Evolutionary conservation across 2,888 invertebrate genomes (phyloP).

Genomic region (Subacronicta megacephala): DNA sequence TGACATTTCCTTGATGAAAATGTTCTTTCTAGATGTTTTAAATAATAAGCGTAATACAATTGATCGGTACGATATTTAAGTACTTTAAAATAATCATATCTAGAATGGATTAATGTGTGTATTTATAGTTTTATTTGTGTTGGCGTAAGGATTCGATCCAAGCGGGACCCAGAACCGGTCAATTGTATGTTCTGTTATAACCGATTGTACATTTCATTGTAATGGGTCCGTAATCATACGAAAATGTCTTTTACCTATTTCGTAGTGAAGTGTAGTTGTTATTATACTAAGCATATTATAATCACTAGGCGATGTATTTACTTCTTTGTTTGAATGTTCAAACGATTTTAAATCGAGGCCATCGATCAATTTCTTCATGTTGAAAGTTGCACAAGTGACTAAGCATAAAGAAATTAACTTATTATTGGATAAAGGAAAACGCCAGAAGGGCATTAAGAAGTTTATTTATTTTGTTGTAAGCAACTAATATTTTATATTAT

Average conservation of each 20-base stretch:
- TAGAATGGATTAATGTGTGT: conserved; percentile 35
- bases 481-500: conserved; percentile 87
- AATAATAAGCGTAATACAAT: conserved; percentile 68
- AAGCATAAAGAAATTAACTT: conserved; percentile 83
- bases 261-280: conserved; percentile 50
- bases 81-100: conserved; percentile 40
- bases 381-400: conserved; percentile 82
- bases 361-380: conserved; percentile 84
- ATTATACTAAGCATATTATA: conserved; percentile 44
- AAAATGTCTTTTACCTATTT: conserved; percentile 49
- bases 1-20: conserved; percentile 61
- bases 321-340: conserved; percentile 55
- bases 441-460: conserved; percentile 84
- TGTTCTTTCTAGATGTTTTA: conserved; percentile 69
- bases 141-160: conserved; percentile 45
- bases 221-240: conserved; percentile 75
- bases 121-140: conserved; percentile 31
- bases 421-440: conserved; percentile 75
- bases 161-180: conserved; percentile 66
- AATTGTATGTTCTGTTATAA: conserved; percentile 69
- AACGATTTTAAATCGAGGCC: conserved; percentile 88
- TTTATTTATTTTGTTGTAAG: conserved; percentile 88
- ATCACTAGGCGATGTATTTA: conserved; percentile 46
- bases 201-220: conserved; percentile 87
- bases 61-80: conserved; percentile 67